Percentiles rank a stretch among this genome's conserved stretches.
These are phyloP conservation scores for Merops nubicus DNA, from an alignment of 2,113 vertebrate genomes.

Conservation along the genomic window DNA sequence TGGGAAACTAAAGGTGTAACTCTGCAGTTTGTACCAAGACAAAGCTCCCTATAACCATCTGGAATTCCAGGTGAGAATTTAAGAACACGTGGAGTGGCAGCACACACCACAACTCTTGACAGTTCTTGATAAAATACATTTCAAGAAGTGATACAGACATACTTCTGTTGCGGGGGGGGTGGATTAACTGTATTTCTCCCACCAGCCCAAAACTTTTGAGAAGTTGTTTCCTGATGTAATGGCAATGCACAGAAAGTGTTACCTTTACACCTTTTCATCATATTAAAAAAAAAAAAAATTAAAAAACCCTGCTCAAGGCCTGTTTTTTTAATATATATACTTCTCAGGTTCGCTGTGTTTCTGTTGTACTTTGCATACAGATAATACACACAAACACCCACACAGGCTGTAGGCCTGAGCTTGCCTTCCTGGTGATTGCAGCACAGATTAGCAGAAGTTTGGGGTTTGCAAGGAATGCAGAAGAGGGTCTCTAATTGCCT, in stretches of 20 bases:
- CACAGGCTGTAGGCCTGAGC: constrained; percentile 24
- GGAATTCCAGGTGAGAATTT: not conserved
- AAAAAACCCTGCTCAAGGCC: not conserved
- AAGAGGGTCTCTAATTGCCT: constrained; percentile 21
- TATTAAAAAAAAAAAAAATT: not conserved
- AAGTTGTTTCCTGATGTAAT: not conserved
- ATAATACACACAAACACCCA: constrained; percentile 30
- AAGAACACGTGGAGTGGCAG: not conserved
- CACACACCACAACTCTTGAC: not conserved
- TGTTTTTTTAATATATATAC: not conserved
- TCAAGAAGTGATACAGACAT: not conserved
- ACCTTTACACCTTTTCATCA: not conserved
- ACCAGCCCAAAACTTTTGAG: not conserved
- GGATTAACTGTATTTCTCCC: not conserved
- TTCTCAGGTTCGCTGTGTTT: not conserved
- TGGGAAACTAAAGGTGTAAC: not conserved
- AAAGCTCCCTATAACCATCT: not conserved
- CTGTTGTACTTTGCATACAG: constrained; percentile 8
- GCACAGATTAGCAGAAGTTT: constrained; percentile 51
- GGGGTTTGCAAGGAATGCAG: constrained; percentile 26
- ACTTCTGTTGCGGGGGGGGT: not conserved
- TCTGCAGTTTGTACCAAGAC: not conserved
- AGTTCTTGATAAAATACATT: not conserved
- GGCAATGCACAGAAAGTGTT: not conserved
- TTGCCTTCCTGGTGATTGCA: constrained; percentile 18